These are phyloP conservation scores for Gymnopithys bicolor DNA, from an alignment of 2,797 vertebrate species.

Conservation along the genomic window DNA sequence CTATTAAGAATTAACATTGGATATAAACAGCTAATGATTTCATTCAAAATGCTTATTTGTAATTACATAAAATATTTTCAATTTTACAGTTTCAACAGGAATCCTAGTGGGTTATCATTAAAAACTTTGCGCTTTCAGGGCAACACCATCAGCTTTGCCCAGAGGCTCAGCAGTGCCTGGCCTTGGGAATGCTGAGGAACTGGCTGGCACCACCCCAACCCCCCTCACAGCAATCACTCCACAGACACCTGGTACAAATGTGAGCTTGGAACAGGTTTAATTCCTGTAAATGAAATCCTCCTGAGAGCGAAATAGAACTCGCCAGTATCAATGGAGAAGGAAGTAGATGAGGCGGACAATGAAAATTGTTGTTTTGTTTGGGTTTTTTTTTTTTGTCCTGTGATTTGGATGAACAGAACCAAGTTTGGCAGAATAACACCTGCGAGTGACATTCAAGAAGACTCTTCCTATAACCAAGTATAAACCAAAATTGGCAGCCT, in stretches of 20 bases:
- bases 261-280: background rate
- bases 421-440: background rate
- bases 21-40: background rate
- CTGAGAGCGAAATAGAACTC: background rate
- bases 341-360: background rate
- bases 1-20: background rate
- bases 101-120: background rate
- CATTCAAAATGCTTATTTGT: background rate
- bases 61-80: background rate
- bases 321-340: background rate
- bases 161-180: no score
- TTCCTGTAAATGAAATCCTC: background rate
- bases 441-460: background rate
- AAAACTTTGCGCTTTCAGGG: background rate
- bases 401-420: background rate
- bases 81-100: background rate
- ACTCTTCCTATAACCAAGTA: background rate
- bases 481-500: background rate
- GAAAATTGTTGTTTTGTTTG: background rate
- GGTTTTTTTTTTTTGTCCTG: background rate
- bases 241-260: background rate
- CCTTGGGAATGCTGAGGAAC: background rate
- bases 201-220: rapidly evolving
- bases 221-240: rapidly evolving
- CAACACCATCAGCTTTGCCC: rapidly evolving